phyloP scores from a whole-genome alignment of 2,888 invertebrate species.

The Alcis repandata region DNA sequence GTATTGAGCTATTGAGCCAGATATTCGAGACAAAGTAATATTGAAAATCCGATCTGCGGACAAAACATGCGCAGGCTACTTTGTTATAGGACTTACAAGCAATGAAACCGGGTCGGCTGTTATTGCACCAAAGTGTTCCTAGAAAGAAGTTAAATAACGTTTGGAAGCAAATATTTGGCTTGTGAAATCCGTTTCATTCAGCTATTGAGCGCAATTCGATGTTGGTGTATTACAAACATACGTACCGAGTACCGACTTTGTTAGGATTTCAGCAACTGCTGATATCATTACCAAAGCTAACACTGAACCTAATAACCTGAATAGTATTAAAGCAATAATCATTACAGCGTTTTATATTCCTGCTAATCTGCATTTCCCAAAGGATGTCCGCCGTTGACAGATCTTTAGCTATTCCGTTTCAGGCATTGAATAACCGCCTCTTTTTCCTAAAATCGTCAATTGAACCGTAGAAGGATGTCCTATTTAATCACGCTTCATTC shows the following conservation, averaged over 20 bases:
- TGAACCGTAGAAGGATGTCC: neutral
- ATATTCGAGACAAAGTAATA: conserved; percentile 56
- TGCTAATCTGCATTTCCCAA: neutral
- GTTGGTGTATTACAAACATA: conserved; percentile 4
- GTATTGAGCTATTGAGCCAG: conserved; percentile 4
- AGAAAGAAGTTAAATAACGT: conserved; percentile 35
- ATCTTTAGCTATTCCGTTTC: too few species aligned
- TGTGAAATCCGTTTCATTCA: conserved; percentile 31
- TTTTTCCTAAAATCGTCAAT: too few species aligned
- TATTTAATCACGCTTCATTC: neutral
- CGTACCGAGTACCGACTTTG: neutral
- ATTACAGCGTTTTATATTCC: neutral
- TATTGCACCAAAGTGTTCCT: conserved; percentile 36
- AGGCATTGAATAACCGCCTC: too few species aligned
- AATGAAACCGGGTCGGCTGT: conserved; percentile 43
- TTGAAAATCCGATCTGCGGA: conserved; percentile 40
- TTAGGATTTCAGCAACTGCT: neutral
- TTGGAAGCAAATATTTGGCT: conserved; percentile 29
- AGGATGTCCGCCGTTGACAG: too few species aligned
- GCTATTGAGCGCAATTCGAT: conserved; percentile 28
- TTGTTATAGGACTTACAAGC: conserved; percentile 25
- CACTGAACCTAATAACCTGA: neutral
- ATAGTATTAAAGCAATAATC: neutral
- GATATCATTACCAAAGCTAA: neutral
- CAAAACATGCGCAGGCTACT: conserved; percentile 39